These are phyloP conservation scores for Timandra comae DNA, from an alignment of 2,888 invertebrate genomes.

Conservation along the genomic window DNA sequence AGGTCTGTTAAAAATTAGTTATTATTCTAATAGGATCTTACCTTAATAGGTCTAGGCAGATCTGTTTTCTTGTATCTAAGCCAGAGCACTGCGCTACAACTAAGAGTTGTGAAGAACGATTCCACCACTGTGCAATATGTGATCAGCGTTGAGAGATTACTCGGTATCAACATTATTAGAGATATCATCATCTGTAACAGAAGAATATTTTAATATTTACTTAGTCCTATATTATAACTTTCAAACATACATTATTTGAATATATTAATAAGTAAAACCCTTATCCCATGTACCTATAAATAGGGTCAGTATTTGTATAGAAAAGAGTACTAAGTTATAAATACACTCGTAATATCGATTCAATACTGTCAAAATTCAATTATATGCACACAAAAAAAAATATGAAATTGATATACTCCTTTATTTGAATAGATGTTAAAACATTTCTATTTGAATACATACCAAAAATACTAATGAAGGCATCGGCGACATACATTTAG, in stretches of 20 bases:
- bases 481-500: constrained; percentile 84
- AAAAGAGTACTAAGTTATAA: too few relatives aligned
- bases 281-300: constrained; percentile 11
- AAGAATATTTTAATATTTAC: background rate
- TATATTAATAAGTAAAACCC: background rate
- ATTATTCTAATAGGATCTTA: too few relatives aligned
- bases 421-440: too few relatives aligned
- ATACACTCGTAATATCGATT: too few relatives aligned
- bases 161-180: constrained; percentile 88
- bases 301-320: too few relatives aligned
- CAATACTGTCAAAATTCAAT: too few relatives aligned
- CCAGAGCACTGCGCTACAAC: constrained; percentile 90
- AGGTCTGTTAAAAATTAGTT: too few relatives aligned
- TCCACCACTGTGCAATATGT: constrained; percentile 95
- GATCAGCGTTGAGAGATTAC: constrained; percentile 90
- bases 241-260: background rate
- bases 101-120: constrained; percentile 92
- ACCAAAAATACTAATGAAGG: constrained; percentile 91
- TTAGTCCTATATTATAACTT: background rate
- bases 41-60: constrained; percentile 90
- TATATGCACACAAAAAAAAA: too few relatives aligned
- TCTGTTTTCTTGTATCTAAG: constrained; percentile 87
- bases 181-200: constrained; percentile 88
- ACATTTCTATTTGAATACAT: too few relatives aligned
- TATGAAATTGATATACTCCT: too few relatives aligned